phyloP scores from a whole-genome alignment of 2,888 invertebrate genomes.

The Fragum fragum region DNA sequence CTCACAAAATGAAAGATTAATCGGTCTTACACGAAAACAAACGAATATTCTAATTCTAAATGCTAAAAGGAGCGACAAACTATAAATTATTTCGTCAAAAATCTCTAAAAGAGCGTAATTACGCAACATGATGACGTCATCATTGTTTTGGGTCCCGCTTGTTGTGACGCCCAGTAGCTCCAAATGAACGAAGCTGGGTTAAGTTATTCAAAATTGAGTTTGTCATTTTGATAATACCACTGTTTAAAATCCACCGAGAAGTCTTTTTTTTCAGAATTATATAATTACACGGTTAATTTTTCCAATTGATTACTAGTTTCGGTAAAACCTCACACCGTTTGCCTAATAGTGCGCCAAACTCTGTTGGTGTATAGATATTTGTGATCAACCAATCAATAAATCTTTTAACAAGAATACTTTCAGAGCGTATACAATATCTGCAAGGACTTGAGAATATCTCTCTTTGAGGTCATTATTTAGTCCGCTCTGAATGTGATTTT shows the following conservation, averaged over 20 bases:
- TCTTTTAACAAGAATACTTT: conserved; percentile 24
- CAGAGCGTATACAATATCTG: conserved; percentile 40
- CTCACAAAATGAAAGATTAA: too few relatives aligned
- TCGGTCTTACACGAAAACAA: too few relatives aligned
- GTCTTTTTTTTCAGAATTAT: conserved; percentile 18
- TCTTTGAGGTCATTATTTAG: conserved; percentile 39
- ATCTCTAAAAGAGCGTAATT: too few relatives aligned
- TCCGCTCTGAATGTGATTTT: conserved; percentile 39
- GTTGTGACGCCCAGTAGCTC: neutral
- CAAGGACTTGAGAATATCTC: conserved; percentile 24
- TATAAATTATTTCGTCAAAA: too few relatives aligned
- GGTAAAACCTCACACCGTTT: conserved; percentile 1
- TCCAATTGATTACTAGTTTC: neutral
- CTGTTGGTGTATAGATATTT: conserved; percentile 47
- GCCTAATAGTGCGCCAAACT: conserved; percentile 41
- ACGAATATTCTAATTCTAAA: too few relatives aligned
- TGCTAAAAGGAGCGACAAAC: too few relatives aligned
- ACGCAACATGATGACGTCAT: neutral
- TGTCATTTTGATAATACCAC: neutral
- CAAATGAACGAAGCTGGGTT: neutral
- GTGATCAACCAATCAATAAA: conserved; percentile 39
- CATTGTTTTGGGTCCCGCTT: too few relatives aligned
- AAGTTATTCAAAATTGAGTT: neutral
- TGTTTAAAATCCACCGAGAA: neutral
- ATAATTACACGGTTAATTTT: neutral